phyloP scores from a whole-genome alignment of 2,113 vertebrate genomes.

The Hydrochoerus hydrochaeris region DNA sequence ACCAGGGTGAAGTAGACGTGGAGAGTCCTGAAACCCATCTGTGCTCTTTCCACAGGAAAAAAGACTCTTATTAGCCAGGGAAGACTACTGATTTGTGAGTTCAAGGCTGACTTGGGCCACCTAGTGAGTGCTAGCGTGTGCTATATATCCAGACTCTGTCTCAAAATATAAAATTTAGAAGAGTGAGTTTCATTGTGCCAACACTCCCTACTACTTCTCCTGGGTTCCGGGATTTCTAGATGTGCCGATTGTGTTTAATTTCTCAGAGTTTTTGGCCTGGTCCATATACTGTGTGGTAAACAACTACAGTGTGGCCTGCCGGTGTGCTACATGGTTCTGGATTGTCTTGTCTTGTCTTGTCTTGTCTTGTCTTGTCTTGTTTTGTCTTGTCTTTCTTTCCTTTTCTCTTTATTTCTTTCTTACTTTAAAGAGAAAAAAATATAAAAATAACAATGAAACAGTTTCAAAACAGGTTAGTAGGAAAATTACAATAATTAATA shows the following conservation, averaged over 20 bases:
- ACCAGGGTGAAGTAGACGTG: neutral
- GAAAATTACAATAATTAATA: too few relatives aligned
- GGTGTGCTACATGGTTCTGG: neutral
- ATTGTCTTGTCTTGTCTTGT: neutral
- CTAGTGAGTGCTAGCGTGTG: neutral
- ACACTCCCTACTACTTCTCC: neutral
- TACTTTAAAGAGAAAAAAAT: too few relatives aligned
- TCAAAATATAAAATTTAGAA: neutral
- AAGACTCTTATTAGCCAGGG: neutral
- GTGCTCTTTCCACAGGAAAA: neutral
- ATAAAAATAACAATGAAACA: too few relatives aligned
- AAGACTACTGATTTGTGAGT: neutral
- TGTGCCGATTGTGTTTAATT: neutral
- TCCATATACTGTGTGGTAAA: too few relatives aligned
- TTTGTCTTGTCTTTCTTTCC: too few relatives aligned
- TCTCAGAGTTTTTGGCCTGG: neutral
- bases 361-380: too few relatives aligned
- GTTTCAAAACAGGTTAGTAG: too few relatives aligned
- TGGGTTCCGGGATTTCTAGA: neutral
- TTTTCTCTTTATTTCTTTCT: neutral
- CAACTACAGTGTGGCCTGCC: neutral
- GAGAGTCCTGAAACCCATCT: neutral
- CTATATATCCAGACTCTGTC: neutral
- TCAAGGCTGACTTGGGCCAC: neutral
- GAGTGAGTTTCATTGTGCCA: neutral